Percentiles rank a stretch among this genome's conserved stretches.
These are phyloP conservation scores for Gopherus flavomarginatus DNA, from an alignment of 2,113 vertebrate species.

Conservation along the genomic window DNA sequence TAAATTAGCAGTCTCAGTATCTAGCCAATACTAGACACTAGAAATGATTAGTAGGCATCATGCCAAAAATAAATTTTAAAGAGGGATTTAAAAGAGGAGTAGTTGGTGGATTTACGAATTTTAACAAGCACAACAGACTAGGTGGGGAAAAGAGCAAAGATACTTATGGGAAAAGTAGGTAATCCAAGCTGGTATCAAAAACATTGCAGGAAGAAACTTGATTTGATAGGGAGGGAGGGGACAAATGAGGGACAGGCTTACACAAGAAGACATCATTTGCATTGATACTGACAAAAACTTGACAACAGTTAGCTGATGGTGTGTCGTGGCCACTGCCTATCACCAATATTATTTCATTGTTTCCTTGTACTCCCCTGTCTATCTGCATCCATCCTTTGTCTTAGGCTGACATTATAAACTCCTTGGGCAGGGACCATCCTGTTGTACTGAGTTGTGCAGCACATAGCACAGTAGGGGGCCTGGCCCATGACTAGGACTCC, in stretches of 20 bases:
- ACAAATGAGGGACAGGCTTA: background rate
- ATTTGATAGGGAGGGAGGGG: background rate
- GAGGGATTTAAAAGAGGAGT: conserved; percentile 28
- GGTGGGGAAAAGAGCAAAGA: background rate
- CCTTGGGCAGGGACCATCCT: background rate
- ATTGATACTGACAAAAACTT: background rate
- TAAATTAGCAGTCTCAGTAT: background rate
- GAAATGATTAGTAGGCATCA: background rate
- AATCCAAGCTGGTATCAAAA: conserved; percentile 27
- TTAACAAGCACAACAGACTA: background rate
- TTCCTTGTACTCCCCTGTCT: background rate
- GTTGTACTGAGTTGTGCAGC: background rate
- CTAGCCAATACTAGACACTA: background rate
- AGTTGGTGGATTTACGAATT: background rate
- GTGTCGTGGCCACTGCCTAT: background rate
- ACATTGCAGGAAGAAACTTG: background rate
- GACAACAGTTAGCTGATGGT: background rate
- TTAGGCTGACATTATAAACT: background rate
- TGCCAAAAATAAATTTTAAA: background rate
- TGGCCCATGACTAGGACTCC: background rate
- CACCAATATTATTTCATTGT: background rate
- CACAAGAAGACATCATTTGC: too few species aligned
- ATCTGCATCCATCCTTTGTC: background rate
- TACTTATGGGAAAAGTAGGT: background rate
- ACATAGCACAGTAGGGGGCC: background rate